Evolutionary conservation across 1,140 invertebrate genomes (phyloP), one percentile per base, ranked within the genome.

Genomic region (Listronotus bonariensis): DNA sequence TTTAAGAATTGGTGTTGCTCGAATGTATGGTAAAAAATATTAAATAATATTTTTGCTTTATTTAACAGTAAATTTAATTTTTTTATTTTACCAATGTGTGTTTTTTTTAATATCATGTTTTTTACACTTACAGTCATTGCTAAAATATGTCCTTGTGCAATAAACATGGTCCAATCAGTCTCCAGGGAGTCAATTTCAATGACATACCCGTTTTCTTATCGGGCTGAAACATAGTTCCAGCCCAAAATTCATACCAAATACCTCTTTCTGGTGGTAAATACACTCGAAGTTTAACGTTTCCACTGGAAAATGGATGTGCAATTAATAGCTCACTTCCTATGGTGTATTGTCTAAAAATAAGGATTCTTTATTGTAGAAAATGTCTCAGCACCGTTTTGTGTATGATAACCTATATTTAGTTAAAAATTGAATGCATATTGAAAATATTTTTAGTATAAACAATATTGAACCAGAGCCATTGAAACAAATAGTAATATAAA

Each of bases 161-260:
- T 51, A 54, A 78, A 76, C 36, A 68, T 72, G n/a, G 75, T 42
- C 63, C 74, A 73, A 51, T 78, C 77, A 20, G 69, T 72, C 60
- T 79, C 74, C 0, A 73, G 45, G 4, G 73, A 59, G 43, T 70
- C 61, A 26, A 78, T 68, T 9, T 67, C 67, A 38, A 75, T 56
- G 57, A 62, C 67, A 45, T 69, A 62, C 11, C 58, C 59, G 20
- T 26, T 40, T 8, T 51, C 32, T 9, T 45, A 54, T 18, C 43
- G 32, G 48, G 17, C 15, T 32, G 53, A 61, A 68, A 72, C 6
- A 58, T 69, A 20, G 52, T 55, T n/a, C 78, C 78, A 17, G 74
- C 75, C 76, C 77, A 79, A 56, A 78, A 69, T 59, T 79, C 76
- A 57, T 76, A 80, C 72, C 76, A 77, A 8, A 69, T 69, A 6